phyloP scores from a whole-genome alignment of 37 sponge, comb jelly and placozoan species.

The Aplysina aerophoba region DNA sequence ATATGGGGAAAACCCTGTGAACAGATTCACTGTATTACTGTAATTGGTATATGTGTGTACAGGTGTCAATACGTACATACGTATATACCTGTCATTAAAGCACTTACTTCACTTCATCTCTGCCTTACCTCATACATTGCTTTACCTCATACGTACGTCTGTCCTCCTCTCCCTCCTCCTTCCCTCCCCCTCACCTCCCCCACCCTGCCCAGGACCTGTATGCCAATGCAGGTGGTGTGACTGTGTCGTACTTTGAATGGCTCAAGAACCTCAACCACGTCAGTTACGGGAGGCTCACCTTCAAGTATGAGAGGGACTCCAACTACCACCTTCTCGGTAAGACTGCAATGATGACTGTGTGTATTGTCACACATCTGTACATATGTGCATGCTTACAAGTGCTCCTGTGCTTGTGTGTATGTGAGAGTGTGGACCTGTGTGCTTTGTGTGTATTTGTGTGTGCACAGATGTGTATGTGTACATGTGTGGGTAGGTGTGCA shows the following conservation, averaged over 20 bases:
- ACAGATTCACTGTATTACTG: neutral
- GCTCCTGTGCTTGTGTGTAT: too few relatives aligned
- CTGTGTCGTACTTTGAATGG: conserved; percentile 99
- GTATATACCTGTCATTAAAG: neutral
- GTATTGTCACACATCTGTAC: too few relatives aligned
- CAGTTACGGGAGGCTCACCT: conserved; percentile 92
- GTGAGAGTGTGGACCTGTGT: too few relatives aligned
- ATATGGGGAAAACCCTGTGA: neutral
- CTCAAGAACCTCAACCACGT: conserved; percentile 99
- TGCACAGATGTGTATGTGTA: too few relatives aligned
- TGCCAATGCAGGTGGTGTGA: conserved; percentile 99
- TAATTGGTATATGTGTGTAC: too few relatives aligned
- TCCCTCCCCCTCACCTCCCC: too few relatives aligned
- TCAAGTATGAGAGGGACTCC: conserved; percentile 93
- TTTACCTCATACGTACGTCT: too few relatives aligned
- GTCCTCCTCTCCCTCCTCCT: neutral
- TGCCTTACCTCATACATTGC: too few relatives aligned
- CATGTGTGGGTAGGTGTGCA: too few relatives aligned
- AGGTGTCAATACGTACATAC: neutral
- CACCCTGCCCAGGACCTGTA: conserved; percentile 70
- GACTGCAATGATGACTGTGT: neutral
- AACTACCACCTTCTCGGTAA: conserved; percentile 90
- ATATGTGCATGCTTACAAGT: too few relatives aligned
- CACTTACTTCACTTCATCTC: neutral
- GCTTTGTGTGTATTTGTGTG: too few relatives aligned